Base-by-base conservation (phyloP, 2,797 vertebrate genomes). In the Poeciliopsis paucimaculata region DNA sequence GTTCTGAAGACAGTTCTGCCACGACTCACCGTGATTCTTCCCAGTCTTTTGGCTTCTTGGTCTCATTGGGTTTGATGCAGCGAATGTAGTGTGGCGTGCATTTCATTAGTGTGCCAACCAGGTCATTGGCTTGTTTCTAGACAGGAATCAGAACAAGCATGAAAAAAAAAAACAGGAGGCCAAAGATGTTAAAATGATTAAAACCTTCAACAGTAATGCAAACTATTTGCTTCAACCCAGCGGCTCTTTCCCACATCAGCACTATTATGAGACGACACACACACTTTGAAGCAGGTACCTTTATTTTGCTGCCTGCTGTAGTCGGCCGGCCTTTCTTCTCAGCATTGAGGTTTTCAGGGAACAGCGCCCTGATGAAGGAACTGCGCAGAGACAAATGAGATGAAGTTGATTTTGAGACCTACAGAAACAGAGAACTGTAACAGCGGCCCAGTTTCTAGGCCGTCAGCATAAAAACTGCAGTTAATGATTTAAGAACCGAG, bases 21-120 rank as follows among this genome's bases (percentile, higher is more conserved):
- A 28, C 31, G 77, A 84, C 93, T 82, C 90, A 99, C 98, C 98
- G 97, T 92, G 98, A 97, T 88, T 99, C 98, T 80, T 99, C 98
- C 98, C 98, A 99, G 94, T 99, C 98, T 79, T 91, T 95, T 83
- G 98, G 93, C 88, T 97, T 98, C 95, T 99, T 99, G 28, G 98
- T 99, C 90, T 99, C 98, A 0, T 99, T 99, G 0, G 98, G 98
- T 90, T 99, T 99, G 94, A 99, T 99, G 93, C 98, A 99, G 86
- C 98, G 98, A 91, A 99, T 99, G 90, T 99, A 99, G 88, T 99
- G 98, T 0, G 98, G 98, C 0, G 98, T 99, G 16, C 98, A 99
- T 88, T 99, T 99, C 98, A 99, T 98, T 88, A 99, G 93, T 0
- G 98, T 99, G 94, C 97, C 97, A 92, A 99, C 98, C 46, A 99